Evolutionary conservation across 2,113 vertebrate species (phyloP).

Genomic region (Oreamnos americanus): DNA sequence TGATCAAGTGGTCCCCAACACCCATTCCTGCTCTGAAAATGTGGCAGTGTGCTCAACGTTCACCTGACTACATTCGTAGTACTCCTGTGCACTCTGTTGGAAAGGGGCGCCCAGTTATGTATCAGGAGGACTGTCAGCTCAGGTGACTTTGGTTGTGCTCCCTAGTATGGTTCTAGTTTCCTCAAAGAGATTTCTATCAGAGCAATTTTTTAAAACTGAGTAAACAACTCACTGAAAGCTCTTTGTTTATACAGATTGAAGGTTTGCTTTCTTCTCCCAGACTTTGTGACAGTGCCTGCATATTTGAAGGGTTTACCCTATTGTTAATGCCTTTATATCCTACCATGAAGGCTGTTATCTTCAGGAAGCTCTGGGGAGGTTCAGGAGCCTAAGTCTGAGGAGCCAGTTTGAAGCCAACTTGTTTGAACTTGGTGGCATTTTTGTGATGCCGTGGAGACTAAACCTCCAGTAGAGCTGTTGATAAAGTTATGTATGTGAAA

Average conservation of each 20-base stretch:
- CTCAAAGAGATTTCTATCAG: background rate
- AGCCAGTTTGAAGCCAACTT: background rate
- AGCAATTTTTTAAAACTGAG: background rate
- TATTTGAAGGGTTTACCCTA: background rate
- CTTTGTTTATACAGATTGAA: constrained; percentile 7
- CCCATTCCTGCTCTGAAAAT: background rate
- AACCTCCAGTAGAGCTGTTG: background rate
- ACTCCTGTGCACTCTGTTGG: background rate
- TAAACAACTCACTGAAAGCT: background rate
- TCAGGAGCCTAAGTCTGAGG: background rate
- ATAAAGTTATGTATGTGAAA: background rate
- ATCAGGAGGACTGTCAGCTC: background rate
- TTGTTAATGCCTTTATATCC: background rate
- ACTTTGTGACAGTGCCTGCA: background rate
- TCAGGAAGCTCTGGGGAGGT: background rate
- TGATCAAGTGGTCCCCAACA: background rate
- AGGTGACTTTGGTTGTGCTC: background rate
- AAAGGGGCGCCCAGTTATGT: background rate
- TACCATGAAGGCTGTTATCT: background rate
- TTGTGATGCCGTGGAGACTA: background rate
- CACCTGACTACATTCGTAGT: background rate
- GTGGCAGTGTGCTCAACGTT: background rate
- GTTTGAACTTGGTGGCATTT: background rate
- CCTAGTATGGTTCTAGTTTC: background rate
- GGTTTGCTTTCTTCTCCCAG: background rate